Evolutionary conservation across 2,888 invertebrate species (phyloP).

Genomic region (Phragmatobia fuliginosa): DNA sequence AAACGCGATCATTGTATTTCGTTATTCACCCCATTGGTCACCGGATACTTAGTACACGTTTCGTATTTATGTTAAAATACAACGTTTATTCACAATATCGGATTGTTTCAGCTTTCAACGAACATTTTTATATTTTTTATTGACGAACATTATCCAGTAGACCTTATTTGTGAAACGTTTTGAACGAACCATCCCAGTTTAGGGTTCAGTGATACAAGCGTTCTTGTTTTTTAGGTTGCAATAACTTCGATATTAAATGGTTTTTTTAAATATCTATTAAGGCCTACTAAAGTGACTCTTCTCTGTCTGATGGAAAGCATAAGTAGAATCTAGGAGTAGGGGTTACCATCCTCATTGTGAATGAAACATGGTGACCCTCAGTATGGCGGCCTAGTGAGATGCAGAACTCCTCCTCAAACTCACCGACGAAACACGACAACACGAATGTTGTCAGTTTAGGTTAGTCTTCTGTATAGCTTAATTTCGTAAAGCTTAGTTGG

Average conservation of each 20-base stretch:
- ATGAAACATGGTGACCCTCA: no score
- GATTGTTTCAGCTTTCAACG: slow-evolving; percentile 36
- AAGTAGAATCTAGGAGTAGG: no score
- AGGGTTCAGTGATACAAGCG: slow-evolving; percentile 17
- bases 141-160: slow-evolving; percentile 49
- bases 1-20: slow-evolving; percentile 5
- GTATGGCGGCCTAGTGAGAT: no score
- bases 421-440: no score
- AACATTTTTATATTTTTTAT: slow-evolving; percentile 48
- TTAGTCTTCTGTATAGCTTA: no score
- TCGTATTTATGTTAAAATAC: slow-evolving; percentile 36
- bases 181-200: slow-evolving; percentile 25
- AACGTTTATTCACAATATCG: slow-evolving; percentile 38
- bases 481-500: no score
- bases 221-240: not conserved
- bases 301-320: no score
- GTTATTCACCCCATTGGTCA: slow-evolving; percentile 10
- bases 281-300: no score
- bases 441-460: no score
- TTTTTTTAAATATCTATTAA: no score
- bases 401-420: no score
- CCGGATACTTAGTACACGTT: slow-evolving; percentile 18
- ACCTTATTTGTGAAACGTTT: slow-evolving; percentile 41
- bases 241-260: not conserved
- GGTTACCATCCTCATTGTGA: no score